Base-by-base conservation (phyloP, 2,888 invertebrate species). In the Drosophila buzzatii region DNA sequence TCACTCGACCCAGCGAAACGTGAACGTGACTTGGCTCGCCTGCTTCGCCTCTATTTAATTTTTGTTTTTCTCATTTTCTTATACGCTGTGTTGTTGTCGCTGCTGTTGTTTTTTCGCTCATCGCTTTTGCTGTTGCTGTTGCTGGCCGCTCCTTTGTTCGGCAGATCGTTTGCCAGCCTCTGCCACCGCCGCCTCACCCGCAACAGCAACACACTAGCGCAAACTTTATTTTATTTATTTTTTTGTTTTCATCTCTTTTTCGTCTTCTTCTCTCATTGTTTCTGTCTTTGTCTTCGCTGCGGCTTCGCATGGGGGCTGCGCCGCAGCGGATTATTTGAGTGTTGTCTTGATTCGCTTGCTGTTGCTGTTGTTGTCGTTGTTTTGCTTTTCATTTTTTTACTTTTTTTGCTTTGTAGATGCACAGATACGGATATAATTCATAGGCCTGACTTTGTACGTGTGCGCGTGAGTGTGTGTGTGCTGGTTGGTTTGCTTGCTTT, bases 21-120 rank as follows among this genome's bases (percentile, higher is more conserved):
- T 82, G 77, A 84, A 82, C 88, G 81, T 85, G 85, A 85, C 87
- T 84, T 74, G 64, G 45, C 76, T 82, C 67, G 79, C 57, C 67
- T 81, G 76, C 63, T 71, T 68, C 47, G 65, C 68, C 60, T 59
- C 56, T 76, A 45, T 70, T 59, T 65, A 65, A 23, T 16, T 53
- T 69, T 66, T 72, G 61, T 45, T 60, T 63, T 42, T 42, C 56
- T n/a, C 23, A 23, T 27, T 41, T 41, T 41, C 52, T 63, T 20
- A 23, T 35, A 41, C 45, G 39, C 66, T 49, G 77, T 49, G 72
- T 49, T 69, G 42, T 41, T 58, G 49, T 70, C 53, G 69, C 58
- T 70, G 58, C n/a, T 45, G 35, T 56, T 49, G 63, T 56, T 59
- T 58, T 59, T 69, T 33, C 49, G 49, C 49, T 51, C 49, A 52